These are phyloP conservation scores for Callocephalon fimbriatum DNA, from an alignment of 2,113 vertebrate species.

Conservation along the genomic window DNA sequence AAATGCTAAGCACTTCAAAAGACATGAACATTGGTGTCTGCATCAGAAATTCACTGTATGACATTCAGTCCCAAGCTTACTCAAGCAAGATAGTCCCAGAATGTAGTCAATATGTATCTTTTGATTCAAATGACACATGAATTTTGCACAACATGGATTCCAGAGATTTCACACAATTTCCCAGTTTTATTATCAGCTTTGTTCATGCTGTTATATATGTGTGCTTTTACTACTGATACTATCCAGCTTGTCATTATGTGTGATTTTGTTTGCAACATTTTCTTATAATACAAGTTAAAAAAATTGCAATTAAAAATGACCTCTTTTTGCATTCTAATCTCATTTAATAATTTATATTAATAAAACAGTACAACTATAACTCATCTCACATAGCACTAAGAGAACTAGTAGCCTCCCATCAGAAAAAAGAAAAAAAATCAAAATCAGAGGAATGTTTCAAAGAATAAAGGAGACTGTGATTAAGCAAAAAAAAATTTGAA, in stretches of 20 bases:
- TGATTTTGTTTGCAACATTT: neutral
- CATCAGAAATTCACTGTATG: neutral
- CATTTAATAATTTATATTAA: neutral
- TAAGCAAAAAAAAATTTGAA: neutral
- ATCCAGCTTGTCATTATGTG: neutral
- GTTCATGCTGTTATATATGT: neutral
- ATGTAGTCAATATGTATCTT: rapidly evolving
- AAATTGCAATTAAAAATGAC: neutral
- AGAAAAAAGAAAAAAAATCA: neutral
- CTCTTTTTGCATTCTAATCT: neutral
- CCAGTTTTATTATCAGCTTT: neutral
- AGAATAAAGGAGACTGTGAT: neutral
- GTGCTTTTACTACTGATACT: neutral
- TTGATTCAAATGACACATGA: neutral
- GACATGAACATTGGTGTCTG: neutral
- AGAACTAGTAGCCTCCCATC: neutral
- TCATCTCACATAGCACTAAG: neutral
- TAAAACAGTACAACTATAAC: neutral
- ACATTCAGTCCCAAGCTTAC: neutral
- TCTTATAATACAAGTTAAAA: neutral
- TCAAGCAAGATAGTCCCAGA: neutral
- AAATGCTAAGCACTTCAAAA: neutral
- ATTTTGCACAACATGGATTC: neutral
- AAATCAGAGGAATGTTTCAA: neutral
- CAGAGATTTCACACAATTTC: neutral